A percentile compares a stretch with the other conserved stretches of the same genome.
These are phyloP conservation scores for Falco peregrinus DNA, from an alignment of 2,797 vertebrate genomes.

Conservation along the genomic window DNA sequence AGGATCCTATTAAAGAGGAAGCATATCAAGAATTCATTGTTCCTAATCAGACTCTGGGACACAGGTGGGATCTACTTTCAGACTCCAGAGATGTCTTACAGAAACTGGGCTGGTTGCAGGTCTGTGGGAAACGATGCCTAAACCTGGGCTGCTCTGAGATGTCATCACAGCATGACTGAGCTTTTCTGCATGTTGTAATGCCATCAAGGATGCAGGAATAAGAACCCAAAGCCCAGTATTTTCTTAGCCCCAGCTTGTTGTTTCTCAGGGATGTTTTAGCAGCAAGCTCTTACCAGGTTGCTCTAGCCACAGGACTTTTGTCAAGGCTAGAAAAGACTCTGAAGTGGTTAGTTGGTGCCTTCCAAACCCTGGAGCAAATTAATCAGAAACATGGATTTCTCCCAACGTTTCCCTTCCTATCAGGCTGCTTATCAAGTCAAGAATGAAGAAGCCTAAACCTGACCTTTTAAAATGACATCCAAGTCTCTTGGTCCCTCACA, in stretches of 20 bases:
- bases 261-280: not conserved
- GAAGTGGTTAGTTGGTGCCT: not conserved
- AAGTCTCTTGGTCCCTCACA: not conserved
- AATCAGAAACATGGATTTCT: not conserved
- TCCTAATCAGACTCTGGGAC: not conserved
- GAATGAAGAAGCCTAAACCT: not conserved
- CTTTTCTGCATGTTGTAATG: not conserved
- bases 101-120: not conserved
- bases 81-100: not conserved
- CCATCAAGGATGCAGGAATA: not conserved
- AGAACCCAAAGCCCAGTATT: not conserved
- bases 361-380: not conserved
- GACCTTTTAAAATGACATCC: not conserved
- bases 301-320: not conserved
- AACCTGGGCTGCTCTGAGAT: not conserved
- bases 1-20: slow-evolving; percentile 31
- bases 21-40: not conserved
- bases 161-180: not conserved
- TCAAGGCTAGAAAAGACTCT: not conserved
- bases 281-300: not conserved
- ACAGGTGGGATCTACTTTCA: not conserved
- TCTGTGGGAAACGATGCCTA: not conserved
- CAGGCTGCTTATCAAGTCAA: not conserved
- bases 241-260: not conserved
- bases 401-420: not conserved